These are phyloP conservation scores for Corythornis leucogaster DNA, from an alignment of 2,797 vertebrate genomes.

Conservation along the genomic window DNA sequence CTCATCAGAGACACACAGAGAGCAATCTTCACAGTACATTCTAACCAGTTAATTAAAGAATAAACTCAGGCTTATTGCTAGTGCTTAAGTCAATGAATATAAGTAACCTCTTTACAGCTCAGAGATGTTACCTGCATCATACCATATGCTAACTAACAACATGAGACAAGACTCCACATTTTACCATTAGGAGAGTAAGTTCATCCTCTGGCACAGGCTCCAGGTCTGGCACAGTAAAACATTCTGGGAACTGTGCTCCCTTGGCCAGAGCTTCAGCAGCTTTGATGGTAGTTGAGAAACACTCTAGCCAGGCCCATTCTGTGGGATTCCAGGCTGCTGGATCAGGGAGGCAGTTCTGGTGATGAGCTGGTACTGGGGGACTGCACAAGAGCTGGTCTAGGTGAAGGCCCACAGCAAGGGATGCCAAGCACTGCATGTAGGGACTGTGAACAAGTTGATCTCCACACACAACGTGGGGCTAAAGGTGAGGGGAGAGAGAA, in stretches of 20 bases:
- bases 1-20: neutral
- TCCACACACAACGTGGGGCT: slow-evolving; percentile 96
- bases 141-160: neutral
- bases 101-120: neutral
- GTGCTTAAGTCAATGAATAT: neutral
- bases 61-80: neutral
- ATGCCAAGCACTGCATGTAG: slow-evolving; percentile 97
- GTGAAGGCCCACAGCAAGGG: slow-evolving; percentile 93
- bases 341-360: slow-evolving; percentile 84
- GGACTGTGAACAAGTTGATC: slow-evolving; percentile 98
- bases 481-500: neutral
- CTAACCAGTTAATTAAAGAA: neutral
- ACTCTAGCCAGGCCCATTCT: slow-evolving; percentile 96
- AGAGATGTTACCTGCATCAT: neutral
- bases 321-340: slow-evolving; percentile 87
- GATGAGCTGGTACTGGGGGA: slow-evolving; percentile 87
- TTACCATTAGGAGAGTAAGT: slow-evolving; percentile 91
- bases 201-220: slow-evolving; percentile 94
- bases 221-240: slow-evolving; percentile 92
- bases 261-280: slow-evolving; percentile 94
- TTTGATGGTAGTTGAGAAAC: slow-evolving; percentile 96
- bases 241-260: slow-evolving; percentile 90
- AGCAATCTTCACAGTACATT: neutral
- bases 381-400: slow-evolving; percentile 91
- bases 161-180: neutral